Conservation (phyloP, 2,888 invertebrate genomes). For the Napeogenes inachia region DNA sequence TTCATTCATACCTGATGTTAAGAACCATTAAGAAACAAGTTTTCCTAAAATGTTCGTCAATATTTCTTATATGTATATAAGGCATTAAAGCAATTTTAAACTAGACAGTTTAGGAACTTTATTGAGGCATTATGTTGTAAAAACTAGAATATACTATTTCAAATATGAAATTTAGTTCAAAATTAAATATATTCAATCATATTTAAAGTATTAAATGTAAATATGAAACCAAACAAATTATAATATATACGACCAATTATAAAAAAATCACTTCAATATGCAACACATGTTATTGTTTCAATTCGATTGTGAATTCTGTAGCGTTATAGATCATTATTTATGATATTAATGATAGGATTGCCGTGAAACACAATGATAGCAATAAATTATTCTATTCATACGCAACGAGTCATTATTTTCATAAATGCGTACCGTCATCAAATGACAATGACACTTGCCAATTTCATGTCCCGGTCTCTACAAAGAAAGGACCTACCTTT, state of each 20-base stretch:
- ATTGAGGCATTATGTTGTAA: no score
- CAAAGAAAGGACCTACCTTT: neutral
- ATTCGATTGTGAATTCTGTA: neutral
- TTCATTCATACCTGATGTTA: conserved; percentile 14
- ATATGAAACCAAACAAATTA: no score
- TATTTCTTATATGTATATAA: no score
- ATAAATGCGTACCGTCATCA: conserved; percentile 20
- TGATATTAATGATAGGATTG: conserved; percentile 34
- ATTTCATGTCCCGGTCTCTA: neutral
- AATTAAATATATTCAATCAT: no score
- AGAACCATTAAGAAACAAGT: conserved; percentile 3
- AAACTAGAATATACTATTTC: no score
- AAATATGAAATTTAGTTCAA: no score
- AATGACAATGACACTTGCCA: conserved; percentile 14
- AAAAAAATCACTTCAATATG: conserved; percentile 3
- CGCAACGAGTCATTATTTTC: conserved; percentile 27
- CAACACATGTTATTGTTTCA: conserved; percentile 1
- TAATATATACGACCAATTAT: neutral
- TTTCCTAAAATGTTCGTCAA: neutral
- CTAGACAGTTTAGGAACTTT: no score
- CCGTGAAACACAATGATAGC: conserved; percentile 18
- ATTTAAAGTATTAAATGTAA: no score
- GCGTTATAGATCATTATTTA: conserved; percentile 26
- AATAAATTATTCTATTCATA: conserved; percentile 36
- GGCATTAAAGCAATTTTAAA: no score